These are phyloP conservation scores for Myathropa florea DNA, from an alignment of 2,888 invertebrate genomes.

Conservation along the genomic window DNA sequence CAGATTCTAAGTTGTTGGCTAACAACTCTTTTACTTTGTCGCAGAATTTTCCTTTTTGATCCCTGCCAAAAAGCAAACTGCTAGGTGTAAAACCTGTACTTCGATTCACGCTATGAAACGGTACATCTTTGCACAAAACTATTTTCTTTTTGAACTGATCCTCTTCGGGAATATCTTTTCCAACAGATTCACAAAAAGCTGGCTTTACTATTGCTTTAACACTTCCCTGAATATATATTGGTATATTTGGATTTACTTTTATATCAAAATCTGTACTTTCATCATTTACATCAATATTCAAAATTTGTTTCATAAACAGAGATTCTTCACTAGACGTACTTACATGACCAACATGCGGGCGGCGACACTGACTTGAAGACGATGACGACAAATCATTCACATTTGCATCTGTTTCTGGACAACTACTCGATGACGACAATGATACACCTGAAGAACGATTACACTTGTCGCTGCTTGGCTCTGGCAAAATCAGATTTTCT, in stretches of 20 bases:
- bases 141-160: too few relatives aligned
- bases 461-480: too few relatives aligned
- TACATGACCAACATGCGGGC: slow-evolving; percentile 9
- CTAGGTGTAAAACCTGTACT: too few relatives aligned
- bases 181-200: slow-evolving; percentile 15
- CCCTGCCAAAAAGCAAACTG: neutral
- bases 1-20: neutral
- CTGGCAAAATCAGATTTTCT: too few relatives aligned
- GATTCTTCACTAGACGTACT: neutral
- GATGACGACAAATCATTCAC: too few relatives aligned
- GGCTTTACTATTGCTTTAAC: slow-evolving; percentile 24
- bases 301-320: slow-evolving; percentile 7
- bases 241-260: too few relatives aligned
- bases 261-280: slow-evolving; percentile 12
- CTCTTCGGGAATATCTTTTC: slow-evolving; percentile 1
- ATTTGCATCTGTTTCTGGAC: too few relatives aligned
- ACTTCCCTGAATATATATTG: too few relatives aligned
- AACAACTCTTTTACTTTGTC: neutral
- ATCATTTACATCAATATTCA: slow-evolving; percentile 28
- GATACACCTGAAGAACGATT: too few relatives aligned
- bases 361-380: neutral
- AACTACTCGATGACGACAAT: too few relatives aligned
- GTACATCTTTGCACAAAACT: too few relatives aligned
- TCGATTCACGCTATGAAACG: too few relatives aligned
- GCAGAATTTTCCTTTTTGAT: neutral